Evolutionary conservation across 1,140 invertebrate genomes (phyloP).

Genomic region (Vollenhovia emeryi): DNA sequence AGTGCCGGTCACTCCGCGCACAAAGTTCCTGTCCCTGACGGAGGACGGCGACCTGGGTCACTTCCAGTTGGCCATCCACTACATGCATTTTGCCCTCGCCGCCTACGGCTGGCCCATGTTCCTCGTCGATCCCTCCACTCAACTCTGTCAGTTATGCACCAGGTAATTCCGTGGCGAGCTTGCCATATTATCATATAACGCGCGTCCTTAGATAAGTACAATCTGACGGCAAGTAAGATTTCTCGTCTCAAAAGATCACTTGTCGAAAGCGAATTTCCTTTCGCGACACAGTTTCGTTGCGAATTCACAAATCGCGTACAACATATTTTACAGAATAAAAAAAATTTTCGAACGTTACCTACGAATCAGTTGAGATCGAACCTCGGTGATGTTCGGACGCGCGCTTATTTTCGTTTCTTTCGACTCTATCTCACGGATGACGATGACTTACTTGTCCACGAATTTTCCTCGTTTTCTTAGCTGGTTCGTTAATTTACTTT

Average conservation of each 20-base stretch:
- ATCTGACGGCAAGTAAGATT: not conserved
- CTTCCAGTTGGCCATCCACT: slow-evolving; percentile 93
- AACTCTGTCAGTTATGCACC: slow-evolving; percentile 91
- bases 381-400: too few relatives aligned
- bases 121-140: slow-evolving; percentile 90
- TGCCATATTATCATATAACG: not conserved
- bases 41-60: slow-evolving; percentile 91
- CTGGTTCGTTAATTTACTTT: too few relatives aligned
- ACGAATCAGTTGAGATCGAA: too few relatives aligned
- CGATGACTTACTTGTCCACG: too few relatives aligned
- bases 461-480: too few relatives aligned
- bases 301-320: not conserved
- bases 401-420: too few relatives aligned
- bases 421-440: too few relatives aligned
- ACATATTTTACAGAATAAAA: not conserved
- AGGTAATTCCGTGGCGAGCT: slow-evolving; percentile 83
- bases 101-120: slow-evolving; percentile 97
- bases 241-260: not conserved
- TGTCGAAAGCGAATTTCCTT: not conserved
- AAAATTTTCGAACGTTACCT: too few relatives aligned
- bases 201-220: not conserved
- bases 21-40: slow-evolving; percentile 93
- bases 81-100: slow-evolving; percentile 94
- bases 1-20: slow-evolving; percentile 93
- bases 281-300: not conserved